Percentiles rank a stretch among this genome's conserved stretches.
Conservation (phyloP, 1,140 invertebrate genomes). For the Vollenhovia emeryi region DNA sequence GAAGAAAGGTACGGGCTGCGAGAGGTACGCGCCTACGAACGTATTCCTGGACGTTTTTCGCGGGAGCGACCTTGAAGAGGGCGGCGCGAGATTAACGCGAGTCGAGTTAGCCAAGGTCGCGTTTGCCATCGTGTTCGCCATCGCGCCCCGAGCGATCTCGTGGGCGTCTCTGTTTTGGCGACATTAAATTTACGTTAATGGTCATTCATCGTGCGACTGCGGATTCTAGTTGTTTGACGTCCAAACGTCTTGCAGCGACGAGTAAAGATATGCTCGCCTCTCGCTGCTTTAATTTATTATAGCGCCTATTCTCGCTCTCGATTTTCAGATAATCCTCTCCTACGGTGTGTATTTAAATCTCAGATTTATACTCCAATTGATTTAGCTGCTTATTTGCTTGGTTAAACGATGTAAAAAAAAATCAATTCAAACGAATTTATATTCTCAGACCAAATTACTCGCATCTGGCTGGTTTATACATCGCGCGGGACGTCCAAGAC, state of each 20-base stretch:
- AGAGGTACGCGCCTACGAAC: constrained; percentile 29
- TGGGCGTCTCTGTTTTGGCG: background rate
- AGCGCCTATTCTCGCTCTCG: too few relatives aligned
- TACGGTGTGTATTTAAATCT: background rate
- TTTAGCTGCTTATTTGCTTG: background rate
- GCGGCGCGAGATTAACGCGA: constrained; percentile 22
- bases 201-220: background rate
- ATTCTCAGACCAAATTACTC: background rate
- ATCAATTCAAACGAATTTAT: background rate
- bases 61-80: constrained; percentile 61
- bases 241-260: background rate
- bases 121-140: constrained; percentile 10
- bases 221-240: background rate
- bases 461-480: background rate
- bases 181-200: constrained; percentile 3
- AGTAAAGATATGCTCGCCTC: background rate
- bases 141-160: background rate
- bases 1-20: background rate
- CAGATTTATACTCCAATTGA: background rate
- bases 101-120: constrained; percentile 60
- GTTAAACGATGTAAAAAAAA: background rate
- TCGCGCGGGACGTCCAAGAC: background rate
- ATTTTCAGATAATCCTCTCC: background rate
- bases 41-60: constrained; percentile 38
- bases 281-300: background rate